Base-by-base conservation (phyloP, 2,113 vertebrate genomes). In the Solenodon paradoxus region DNA sequence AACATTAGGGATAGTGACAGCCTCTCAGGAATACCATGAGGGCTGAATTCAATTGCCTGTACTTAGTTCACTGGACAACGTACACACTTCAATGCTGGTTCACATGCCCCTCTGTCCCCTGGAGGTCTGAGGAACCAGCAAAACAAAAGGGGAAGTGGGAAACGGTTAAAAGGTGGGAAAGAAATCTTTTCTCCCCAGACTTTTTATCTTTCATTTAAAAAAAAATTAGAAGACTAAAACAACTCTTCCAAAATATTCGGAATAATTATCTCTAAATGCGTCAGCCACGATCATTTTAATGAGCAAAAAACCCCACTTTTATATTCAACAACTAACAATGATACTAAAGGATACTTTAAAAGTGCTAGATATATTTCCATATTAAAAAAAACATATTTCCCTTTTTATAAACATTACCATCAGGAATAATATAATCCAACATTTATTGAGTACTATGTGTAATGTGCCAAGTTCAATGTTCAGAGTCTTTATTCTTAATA, bases 171-270 rank as follows among this genome's bases (percentile, higher is more conserved):
- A 45, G 3, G 57, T 51, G 0, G 15, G 66, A 40, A 84, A 96
- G 79, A 45, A 82, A 42, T 53, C 26, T 19, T 79, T 72, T 9
- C 2, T 51, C 26, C 51, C 47, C 63, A 9, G 71, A 2, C n/a
- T 77, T 80, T 68, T 80, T 53, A 57, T 26, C 28, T 86, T 87
- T 74, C 51, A 69, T n/a, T 61, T 49, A 47, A 66, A 53, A 57
- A 68, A 72, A 84, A 93, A 82, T 72, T 72, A 66, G 71, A 77
- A 94, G 49, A 95, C 35, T 42, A 89, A 93, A 95, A 22, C 19
- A 61, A 83, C 30, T 78, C 78, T 92, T 89, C 22, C 17, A 83
- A 49, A 78, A 61, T 57, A 72, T 81, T 91, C 45, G 59, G 15
- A 88, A 81, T 85, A 77, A 71, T 88, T 91, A 57, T 77, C 35